These are phyloP conservation scores for Vandiemenella viatica DNA, from an alignment of 2,888 invertebrate species.

Conservation along the genomic window DNA sequence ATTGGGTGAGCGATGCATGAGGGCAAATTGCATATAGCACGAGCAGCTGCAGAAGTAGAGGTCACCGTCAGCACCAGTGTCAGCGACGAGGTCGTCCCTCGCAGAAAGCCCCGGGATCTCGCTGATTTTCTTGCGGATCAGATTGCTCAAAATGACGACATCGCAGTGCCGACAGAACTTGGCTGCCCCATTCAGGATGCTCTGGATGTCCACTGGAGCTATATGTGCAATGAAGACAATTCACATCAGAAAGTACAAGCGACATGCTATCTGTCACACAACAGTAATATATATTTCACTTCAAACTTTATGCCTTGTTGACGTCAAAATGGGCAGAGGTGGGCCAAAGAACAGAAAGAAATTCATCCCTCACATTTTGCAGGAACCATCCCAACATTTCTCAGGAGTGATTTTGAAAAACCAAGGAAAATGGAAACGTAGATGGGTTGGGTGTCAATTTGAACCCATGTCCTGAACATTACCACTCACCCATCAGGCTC, in stretches of 20 bases:
- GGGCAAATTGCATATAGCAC: slow-evolving; percentile 76
- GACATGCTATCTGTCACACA: no score
- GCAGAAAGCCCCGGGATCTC: slow-evolving; percentile 25
- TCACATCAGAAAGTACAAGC: background rate
- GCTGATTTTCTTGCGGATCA: slow-evolving; percentile 57
- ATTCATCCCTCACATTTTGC: no score
- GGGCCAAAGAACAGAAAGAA: no score
- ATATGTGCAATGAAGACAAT: slow-evolving; percentile 18
- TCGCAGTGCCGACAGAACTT: slow-evolving; percentile 90
- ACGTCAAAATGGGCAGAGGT: no score
- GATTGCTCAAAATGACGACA: slow-evolving; percentile 70
- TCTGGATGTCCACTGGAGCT: slow-evolving; percentile 75
- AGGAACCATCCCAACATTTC: no score
- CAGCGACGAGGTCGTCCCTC: slow-evolving; percentile 43
- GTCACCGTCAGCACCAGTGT: slow-evolving; percentile 39
- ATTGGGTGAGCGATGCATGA: slow-evolving; percentile 42
- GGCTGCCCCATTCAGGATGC: slow-evolving; percentile 74
- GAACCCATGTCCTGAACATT: no score
- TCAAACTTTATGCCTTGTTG: no score
- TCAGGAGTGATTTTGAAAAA: no score
- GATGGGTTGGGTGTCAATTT: no score
- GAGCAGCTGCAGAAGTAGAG: slow-evolving; percentile 75
- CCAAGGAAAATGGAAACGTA: no score
- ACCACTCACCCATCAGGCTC: no score
- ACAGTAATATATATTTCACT: no score